Conservation (phyloP, 2,888 invertebrate genomes). For the Arctia plantaginis region DNA sequence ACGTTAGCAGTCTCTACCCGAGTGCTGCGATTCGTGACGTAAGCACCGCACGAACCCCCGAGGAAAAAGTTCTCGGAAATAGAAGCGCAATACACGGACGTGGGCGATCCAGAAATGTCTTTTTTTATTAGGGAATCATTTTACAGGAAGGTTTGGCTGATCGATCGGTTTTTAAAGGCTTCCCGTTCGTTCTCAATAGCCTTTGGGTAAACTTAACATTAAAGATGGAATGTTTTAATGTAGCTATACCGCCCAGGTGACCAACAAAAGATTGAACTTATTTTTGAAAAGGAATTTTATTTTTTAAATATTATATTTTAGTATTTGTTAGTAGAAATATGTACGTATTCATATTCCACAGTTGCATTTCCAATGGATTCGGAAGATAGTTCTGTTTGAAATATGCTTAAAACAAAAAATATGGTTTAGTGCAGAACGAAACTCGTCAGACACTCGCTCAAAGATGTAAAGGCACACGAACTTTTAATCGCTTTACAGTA, state of each 20-base stretch:
- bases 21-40: slow-evolving; percentile 50
- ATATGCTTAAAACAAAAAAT: background rate
- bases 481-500: slow-evolving; percentile 8
- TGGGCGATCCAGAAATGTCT: slow-evolving; percentile 31
- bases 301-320: background rate
- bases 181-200: slow-evolving; percentile 31
- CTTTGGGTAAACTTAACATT: slow-evolving; percentile 18
- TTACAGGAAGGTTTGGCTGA: slow-evolving; percentile 36
- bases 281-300: background rate
- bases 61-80: slow-evolving; percentile 38
- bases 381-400: background rate
- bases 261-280: background rate
- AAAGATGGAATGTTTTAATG: background rate
- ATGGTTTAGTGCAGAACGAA: background rate
- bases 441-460: background rate
- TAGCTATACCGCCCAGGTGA: slow-evolving; percentile 3
- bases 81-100: slow-evolving; percentile 32
- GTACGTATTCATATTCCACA: background rate
- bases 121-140: slow-evolving; percentile 31
- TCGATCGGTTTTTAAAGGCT: slow-evolving; percentile 45
- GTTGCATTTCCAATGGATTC: background rate
- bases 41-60: slow-evolving; percentile 41
- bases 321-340: background rate
- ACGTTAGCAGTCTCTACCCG: slow-evolving; percentile 48
- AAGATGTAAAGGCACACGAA: background rate